Evolutionary conservation across 2,888 invertebrate species (phyloP), one percentile per base, ranked within the genome.

Genomic region (Dione vanillae): DNA sequence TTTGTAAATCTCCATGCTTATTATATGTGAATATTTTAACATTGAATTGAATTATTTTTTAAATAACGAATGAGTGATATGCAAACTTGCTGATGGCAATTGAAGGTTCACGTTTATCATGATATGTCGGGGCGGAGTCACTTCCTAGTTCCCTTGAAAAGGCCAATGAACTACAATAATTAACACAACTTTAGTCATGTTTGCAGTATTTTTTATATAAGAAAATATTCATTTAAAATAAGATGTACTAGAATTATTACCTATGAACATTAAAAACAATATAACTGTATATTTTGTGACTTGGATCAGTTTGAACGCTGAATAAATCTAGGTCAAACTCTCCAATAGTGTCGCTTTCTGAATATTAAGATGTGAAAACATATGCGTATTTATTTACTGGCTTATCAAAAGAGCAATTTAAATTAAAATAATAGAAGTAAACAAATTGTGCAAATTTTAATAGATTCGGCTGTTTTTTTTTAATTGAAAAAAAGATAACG

Each of bases 121-220:
- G 85, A 85, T 86, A 85, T 73, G 78, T 78, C 80, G 79, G 78
- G 75, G 75, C 77, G 78, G 75, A 76, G 72, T 76, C 73, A 80
- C 87, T 90, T 90, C 90, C 88, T 87, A 83, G 88, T 90, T 85
- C 82, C 87, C 85, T 87, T 83, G 85, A 84, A 78, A 80, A 82
- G 86, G 84, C 71, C 83, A 76, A 76, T 79, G 80, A 80, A 78
- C 80, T 78, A 83, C 82, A 84, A 85, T 83, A 85, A 76, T 82
- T 83, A 78, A 85, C 83, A 82, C 82, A 80, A 76, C 68, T 66
- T 43, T 19, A 19, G 19, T 40, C 16, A 47, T 62, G 9, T 19
- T 61, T 14, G 19, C 10, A 37, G 47, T 40, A 19, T 49, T 14
- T 47, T 51, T 12, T 12, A n/a, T 27, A n/a, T 61, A 27, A 45